Evolutionary conservation across 2,113 vertebrate genomes (phyloP), one percentile per base, ranked within the genome.

Genomic region (Pterophyllum scalare): DNA sequence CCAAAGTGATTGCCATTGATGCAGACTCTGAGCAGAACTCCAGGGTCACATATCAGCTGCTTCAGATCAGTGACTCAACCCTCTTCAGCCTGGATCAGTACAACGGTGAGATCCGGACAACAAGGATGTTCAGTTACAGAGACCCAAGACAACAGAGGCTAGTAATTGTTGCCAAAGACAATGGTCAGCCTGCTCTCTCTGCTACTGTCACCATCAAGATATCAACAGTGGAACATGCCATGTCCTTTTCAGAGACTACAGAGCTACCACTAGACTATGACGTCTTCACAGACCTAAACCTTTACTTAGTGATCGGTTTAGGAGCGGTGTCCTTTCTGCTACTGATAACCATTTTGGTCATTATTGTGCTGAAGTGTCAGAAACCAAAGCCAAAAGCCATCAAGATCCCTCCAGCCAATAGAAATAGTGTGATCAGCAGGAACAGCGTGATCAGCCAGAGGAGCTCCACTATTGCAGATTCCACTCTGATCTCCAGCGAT

Each of bases 201-300:
- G 94, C 95, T 10, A 95, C 95, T 0, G 94, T 96, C 79, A 96
- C 95, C 81, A 94, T 96, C 83, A 94, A 95, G 87, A 93, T 96
- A 74, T 92, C 95, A 46, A 96, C 94, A 3, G 93, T 95, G 17
- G 94, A 95, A 28, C 92, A 93, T 6, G 85, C 88, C 59, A 92
- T 93, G 52, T 89, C 94, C 60, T 94, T 95, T 60, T 95, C 93
- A 4, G 95, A 95, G 87, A 94, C 95, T 3, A 96, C 95, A 3
- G 95, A 95, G 88, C 74, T 93, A 77, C 94, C 94, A 3, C 78
- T 95, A 11, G 95, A 94, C 46, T 95, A 93, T 9, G 94, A 96
- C 52, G 82, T 95, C 83, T 95, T 95, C 86, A 94, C 94, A 2
- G 94, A 95, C 92, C 85, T 96, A 5, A 96, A 96, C 89, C 81